Percentiles rank a stretch among this genome's conserved stretches.
These are phyloP conservation scores for Hypsibius dujardini DNA, from an alignment of 1,140 invertebrate species.

Conservation along the genomic window DNA sequence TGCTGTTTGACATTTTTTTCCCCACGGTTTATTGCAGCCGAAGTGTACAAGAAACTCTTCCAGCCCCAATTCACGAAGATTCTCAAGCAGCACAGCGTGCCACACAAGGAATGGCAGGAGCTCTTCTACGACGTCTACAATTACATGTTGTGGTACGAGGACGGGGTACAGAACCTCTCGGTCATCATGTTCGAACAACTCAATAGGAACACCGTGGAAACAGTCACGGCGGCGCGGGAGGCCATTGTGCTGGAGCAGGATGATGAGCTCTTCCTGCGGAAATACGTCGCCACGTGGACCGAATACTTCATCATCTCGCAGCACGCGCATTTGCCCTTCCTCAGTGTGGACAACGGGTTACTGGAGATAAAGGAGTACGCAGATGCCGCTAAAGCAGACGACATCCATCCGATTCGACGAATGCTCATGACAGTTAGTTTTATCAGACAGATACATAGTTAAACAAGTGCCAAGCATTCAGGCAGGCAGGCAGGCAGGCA, in stretches of 20 bases:
- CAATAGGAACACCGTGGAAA: neutral
- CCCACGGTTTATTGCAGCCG: neutral
- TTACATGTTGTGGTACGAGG: neutral
- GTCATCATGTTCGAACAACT: neutral
- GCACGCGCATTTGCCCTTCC: neutral
- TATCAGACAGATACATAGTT: too few relatives aligned
- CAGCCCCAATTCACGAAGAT: neutral
- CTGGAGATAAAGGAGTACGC: neutral
- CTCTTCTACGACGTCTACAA: constrained; percentile 3
- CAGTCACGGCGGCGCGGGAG: neutral
- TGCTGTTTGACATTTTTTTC: too few relatives aligned
- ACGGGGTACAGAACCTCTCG: neutral
- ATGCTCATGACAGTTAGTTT: neutral
- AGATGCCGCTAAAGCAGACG: neutral
- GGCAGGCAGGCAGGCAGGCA: too few relatives aligned
- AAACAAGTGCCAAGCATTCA: too few relatives aligned
- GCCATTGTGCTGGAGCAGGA: neutral
- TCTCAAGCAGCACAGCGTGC: neutral
- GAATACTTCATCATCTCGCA: neutral
- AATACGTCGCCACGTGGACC: neutral
- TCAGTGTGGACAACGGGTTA: neutral
- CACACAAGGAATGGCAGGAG: neutral
- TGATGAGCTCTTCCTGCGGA: constrained; percentile 2
- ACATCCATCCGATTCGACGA: neutral
- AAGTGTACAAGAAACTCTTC: neutral